These are phyloP conservation scores for Balaeniceps rex DNA, from an alignment of 2,113 vertebrate species.

Conservation along the genomic window DNA sequence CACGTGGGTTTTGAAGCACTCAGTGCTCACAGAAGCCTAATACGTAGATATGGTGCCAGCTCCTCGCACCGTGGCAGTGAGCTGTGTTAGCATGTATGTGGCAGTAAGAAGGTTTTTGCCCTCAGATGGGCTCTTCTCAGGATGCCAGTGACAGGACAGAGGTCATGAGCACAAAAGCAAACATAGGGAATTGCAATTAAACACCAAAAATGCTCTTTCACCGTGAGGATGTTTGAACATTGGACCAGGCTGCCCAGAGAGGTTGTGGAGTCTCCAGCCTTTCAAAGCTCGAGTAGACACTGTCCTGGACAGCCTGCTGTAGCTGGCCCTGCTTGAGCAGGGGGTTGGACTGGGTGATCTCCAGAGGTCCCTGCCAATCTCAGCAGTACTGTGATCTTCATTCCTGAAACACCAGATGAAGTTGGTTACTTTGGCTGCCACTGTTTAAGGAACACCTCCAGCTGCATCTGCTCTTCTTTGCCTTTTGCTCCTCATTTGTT, in stretches of 20 bases:
- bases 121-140: background rate
- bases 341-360: background rate
- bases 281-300: background rate
- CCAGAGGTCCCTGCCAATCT: background rate
- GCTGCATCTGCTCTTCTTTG: background rate
- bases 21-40: background rate
- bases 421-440: background rate
- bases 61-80: background rate
- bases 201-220: background rate
- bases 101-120: background rate
- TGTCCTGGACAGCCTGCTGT: background rate
- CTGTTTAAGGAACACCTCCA: background rate
- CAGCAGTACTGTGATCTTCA: background rate
- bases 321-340: background rate
- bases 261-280: background rate
- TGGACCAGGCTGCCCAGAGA: background rate
- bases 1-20: background rate
- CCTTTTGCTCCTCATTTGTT: background rate
- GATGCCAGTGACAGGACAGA: background rate
- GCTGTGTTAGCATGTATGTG: rapidly evolving
- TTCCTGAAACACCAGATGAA: background rate
- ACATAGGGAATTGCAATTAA: background rate
- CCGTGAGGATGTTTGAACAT: background rate
- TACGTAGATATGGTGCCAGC: no score
- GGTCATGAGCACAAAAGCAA: background rate